Base-by-base conservation (phyloP, 1,140 invertebrate genomes). In the Phocides pigmalion region DNA sequence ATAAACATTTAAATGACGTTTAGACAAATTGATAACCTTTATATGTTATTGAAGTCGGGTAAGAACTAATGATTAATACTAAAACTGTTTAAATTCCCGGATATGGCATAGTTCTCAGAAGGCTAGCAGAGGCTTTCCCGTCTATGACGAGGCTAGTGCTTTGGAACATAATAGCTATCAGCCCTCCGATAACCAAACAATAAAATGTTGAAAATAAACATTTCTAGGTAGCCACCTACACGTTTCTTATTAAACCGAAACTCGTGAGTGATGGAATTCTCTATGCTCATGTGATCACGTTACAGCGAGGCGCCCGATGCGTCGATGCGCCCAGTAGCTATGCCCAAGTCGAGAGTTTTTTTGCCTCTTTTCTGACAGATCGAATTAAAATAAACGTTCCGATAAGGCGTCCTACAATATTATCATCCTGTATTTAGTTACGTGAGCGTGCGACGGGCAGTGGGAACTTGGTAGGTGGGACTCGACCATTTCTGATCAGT, bases 321-420 rank as follows among this genome's bases (percentile, higher is more conserved):
- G 28, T 12, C 35, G 35, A 72, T 66, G 82, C 79, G 70, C 76
- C 83, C 81, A 74, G 86, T 88, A 90, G 88, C 84, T 71, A 73
- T 76, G 79, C 74, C 75, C 78, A 68, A 77, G 42, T 80, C 71
- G 75, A 74, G 44, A 11, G 46, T 89, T 89, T 89, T n/a, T 90
- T 90, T 88, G 75, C 84, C 79, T 78, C 76, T 74, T 78, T 72
- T 79, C 88, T 88, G 88, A 90, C 88, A 90, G 88, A 86, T 89
- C 86, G 80, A 90, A 90, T 90, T 89, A 90, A 87, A 90, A 88
- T 90, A 90, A 90, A 89, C 85, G 88, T 77, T 88, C 65, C 77
- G 84, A 87, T 87, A 90, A 80, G 67, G 81, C 85, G 81, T 89
- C 76, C 76, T 82, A 87, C 78, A 87, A 82, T 84, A 85, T 84